These are phyloP conservation scores for Plectus sambesii DNA, from an alignment of 1,140 invertebrate species.

Conservation along the genomic window DNA sequence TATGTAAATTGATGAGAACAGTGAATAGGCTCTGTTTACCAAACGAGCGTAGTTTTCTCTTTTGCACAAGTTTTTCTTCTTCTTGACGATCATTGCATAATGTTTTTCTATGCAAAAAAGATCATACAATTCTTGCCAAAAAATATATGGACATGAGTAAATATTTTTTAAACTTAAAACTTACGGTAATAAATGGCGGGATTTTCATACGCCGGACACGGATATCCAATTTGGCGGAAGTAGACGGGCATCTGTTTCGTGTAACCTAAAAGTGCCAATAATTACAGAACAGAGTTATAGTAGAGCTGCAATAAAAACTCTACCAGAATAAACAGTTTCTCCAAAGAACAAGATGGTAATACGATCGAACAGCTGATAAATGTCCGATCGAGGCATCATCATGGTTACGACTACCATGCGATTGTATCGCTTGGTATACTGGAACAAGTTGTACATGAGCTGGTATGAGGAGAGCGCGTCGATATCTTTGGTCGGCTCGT, in stretches of 20 bases:
- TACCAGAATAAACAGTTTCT: constrained; percentile 23
- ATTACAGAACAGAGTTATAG: not conserved
- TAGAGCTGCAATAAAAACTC: constrained; percentile 1
- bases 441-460: constrained; percentile 17
- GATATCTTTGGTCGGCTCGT: constrained; percentile 15
- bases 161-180: no score
- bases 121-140: no score
- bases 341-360: constrained; percentile 19
- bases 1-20: no score
- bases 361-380: constrained; percentile 16
- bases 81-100: no score
- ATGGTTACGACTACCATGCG: constrained; percentile 22
- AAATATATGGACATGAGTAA: no score
- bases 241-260: constrained; percentile 24
- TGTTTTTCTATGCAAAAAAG: no score
- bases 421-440: constrained; percentile 12
- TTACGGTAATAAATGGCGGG: constrained; percentile 25
- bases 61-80: no score
- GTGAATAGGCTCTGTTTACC: no score
- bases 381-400: constrained; percentile 17
- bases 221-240: constrained; percentile 20
- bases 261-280: constrained; percentile 14
- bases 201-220: constrained; percentile 18
- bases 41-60: no score
- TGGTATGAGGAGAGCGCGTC: constrained; percentile 21